Conservation (phyloP, 64 coral and sea anemone species). For the Hydrozoanthus tunicans region DNA sequence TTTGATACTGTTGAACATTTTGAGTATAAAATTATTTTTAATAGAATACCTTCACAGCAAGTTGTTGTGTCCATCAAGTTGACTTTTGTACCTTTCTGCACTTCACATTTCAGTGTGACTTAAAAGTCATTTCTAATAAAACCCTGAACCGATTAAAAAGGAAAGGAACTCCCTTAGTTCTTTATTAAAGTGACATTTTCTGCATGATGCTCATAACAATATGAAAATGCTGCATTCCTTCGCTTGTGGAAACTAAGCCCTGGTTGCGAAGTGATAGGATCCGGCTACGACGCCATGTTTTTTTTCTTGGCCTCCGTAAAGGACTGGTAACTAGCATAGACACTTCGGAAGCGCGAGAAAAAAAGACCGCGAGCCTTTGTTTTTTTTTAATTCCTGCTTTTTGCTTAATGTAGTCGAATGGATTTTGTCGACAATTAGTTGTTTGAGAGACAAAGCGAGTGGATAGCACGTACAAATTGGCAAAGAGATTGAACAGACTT, state of each 20-base stretch:
- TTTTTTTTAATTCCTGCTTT: too few species aligned
- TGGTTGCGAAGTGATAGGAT: slow-evolving; percentile 15
- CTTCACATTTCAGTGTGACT: neutral
- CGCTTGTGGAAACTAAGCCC: neutral
- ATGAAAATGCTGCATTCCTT: slow-evolving; percentile 20
- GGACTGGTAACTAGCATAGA: slow-evolving; percentile 15
- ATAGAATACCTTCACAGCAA: neutral
- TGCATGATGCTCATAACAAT: neutral
- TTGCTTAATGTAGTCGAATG: too few species aligned
- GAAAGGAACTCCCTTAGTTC: neutral
- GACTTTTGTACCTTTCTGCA: neutral
- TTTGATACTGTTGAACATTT: too few species aligned
- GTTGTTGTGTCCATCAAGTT: neutral
- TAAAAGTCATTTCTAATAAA: slow-evolving; percentile 3
- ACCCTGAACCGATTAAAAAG: neutral
- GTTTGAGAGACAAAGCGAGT: too few species aligned
- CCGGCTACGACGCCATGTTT: neutral
- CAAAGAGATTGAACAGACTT: too few species aligned
- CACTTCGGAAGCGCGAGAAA: too few species aligned
- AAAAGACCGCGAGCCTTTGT: too few species aligned
- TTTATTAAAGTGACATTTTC: neutral
- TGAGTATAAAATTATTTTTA: neutral
- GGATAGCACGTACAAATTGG: too few species aligned
- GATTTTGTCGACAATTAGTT: too few species aligned
- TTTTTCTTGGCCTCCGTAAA: neutral